Conservation (phyloP, 2,888 invertebrate genomes). For the Polydrusus pterygomalis region DNA sequence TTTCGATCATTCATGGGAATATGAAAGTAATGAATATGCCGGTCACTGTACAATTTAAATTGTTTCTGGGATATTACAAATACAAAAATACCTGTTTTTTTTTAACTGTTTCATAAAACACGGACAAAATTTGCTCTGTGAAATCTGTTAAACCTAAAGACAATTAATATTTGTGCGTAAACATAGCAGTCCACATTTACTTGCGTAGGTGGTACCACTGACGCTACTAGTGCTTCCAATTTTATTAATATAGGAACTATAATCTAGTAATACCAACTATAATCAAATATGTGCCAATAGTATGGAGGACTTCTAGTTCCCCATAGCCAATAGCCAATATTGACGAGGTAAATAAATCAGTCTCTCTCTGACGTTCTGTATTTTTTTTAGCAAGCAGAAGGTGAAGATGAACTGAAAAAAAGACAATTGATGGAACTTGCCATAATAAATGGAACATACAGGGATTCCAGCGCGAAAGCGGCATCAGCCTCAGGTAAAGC, state of each 20-base stretch:
- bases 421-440: conserved; percentile 99
- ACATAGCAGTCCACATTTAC: conserved; percentile 3
- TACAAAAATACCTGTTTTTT: neutral
- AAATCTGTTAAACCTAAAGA: conserved; percentile 8
- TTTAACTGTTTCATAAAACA: conserved; percentile 1
- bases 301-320: no score
- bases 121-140: neutral
- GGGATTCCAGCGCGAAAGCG: conserved; percentile 94
- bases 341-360: no score
- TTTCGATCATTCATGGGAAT: no score
- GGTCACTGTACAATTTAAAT: no score
- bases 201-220: neutral
- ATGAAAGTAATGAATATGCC: no score
- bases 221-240: neutral
- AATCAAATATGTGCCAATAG: no score
- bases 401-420: conserved; percentile 99
- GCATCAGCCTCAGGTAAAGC: conserved; percentile 86
- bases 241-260: no score
- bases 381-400: conserved; percentile 91
- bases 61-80: neutral
- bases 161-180: conserved; percentile 23
- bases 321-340: no score
- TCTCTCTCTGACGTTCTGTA: neutral
- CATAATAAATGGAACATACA: conserved; percentile 99
- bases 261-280: no score